These are phyloP conservation scores for Rhinoraja longicauda DNA, from an alignment of 2,797 vertebrate genomes.

Conservation along the genomic window DNA sequence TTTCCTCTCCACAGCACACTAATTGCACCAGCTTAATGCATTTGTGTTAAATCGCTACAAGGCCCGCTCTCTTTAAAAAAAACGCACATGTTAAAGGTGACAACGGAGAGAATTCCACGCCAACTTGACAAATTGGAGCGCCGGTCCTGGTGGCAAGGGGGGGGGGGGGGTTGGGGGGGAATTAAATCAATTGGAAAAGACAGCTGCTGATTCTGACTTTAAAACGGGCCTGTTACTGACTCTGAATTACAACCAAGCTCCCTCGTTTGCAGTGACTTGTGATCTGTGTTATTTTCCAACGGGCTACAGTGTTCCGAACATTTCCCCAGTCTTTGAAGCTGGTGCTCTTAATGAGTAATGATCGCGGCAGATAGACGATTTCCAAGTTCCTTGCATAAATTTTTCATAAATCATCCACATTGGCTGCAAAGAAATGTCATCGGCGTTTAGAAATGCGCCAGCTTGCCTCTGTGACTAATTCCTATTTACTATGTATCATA, in stretches of 20 bases:
- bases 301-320: not conserved
- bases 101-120: not conserved
- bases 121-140: not conserved
- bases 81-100: not conserved
- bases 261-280: not conserved
- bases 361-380: slow-evolving; percentile 11
- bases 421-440: not conserved
- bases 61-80: not conserved
- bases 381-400: slow-evolving; percentile 21
- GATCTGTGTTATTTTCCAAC: not conserved
- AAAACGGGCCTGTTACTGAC: not conserved
- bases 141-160: not conserved
- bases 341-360: not conserved
- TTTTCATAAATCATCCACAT: not conserved
- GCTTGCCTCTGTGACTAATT: not conserved
- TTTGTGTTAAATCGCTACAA: not conserved
- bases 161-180: too few relatives aligned
- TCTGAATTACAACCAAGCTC: not conserved
- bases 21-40: too few relatives aligned
- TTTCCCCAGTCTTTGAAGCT: slow-evolving; percentile 15
- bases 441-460: not conserved
- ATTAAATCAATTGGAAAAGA: not conserved
- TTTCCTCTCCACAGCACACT: too few relatives aligned
- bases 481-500: not conserved
- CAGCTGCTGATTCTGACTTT: not conserved